Conservation (phyloP, 2,888 invertebrate species). For the Thymelicus lineola region DNA sequence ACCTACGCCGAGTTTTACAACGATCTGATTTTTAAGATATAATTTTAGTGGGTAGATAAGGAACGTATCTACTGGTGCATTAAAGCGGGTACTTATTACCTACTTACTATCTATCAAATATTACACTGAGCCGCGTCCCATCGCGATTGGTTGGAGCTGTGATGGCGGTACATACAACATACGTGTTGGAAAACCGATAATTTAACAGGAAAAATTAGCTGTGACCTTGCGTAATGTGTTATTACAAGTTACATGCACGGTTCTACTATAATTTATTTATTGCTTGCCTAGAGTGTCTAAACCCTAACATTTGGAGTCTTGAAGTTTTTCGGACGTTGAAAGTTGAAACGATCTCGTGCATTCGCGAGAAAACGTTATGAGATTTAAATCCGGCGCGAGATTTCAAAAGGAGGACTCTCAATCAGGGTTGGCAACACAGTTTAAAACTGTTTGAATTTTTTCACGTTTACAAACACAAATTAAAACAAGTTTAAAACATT, state of each 20-base stretch:
- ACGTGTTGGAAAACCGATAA: slow-evolving; percentile 44
- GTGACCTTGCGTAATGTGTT: slow-evolving; percentile 45
- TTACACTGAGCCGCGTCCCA: slow-evolving; percentile 13
- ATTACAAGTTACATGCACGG: slow-evolving; percentile 10
- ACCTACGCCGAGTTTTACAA: not conserved
- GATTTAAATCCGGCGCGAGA: not conserved
- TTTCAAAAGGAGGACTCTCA: slow-evolving; percentile 52
- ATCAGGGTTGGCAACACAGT: too few species aligned
- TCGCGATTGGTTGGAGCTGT: slow-evolving; percentile 28
- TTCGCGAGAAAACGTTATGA: not conserved
- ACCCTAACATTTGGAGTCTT: not conserved
- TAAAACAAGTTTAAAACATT: too few species aligned
- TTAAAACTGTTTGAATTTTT: too few species aligned
- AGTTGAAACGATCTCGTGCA: not conserved
- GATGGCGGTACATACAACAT: slow-evolving; percentile 22
- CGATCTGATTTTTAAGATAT: not conserved
- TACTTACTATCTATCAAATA: not conserved
- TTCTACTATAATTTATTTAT: slow-evolving; percentile 16
- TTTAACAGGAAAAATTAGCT: slow-evolving; percentile 56
- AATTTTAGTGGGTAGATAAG: slow-evolving; percentile 1
- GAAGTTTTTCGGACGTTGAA: not conserved
- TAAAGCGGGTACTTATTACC: not conserved
- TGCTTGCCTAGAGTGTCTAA: not conserved
- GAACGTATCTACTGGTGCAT: not conserved
- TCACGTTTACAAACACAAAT: too few species aligned